Evolutionary conservation across 2,797 vertebrate species (phyloP).

Genomic region (Malurus leucopterus): DNA sequence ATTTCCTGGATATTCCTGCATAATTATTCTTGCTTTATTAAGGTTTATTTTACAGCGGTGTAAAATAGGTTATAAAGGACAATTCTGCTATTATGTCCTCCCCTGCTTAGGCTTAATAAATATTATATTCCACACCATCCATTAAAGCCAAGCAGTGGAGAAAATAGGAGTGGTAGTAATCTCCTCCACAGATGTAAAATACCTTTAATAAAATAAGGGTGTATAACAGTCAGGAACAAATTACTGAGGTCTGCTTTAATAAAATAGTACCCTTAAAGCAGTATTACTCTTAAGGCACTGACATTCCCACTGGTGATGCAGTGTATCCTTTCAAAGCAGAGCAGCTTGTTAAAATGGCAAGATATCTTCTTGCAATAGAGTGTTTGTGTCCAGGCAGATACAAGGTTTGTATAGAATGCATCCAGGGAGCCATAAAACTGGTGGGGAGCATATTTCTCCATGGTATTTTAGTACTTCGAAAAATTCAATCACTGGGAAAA

Average conservation of each 20-base stretch:
- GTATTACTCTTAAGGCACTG: conserved; percentile 54
- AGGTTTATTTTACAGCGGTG: conserved; percentile 66
- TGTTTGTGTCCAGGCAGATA: conserved; percentile 73
- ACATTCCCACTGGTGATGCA: conserved; percentile 41
- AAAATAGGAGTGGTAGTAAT: conserved; percentile 60
- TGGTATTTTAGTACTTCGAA: conserved; percentile 77
- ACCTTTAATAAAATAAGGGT: conserved; percentile 65
- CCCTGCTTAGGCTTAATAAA: conserved; percentile 62
- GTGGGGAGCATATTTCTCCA: conserved; percentile 75
- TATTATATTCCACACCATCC: conserved; percentile 54
- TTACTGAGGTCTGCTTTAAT: conserved; percentile 64
- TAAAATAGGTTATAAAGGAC: conserved; percentile 64
- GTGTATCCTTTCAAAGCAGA: conserved; percentile 47
- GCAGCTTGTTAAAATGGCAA: conserved; percentile 57
- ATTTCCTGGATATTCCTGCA: conserved; percentile 26
- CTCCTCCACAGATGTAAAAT: conserved; percentile 65
- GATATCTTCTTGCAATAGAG: conserved; percentile 64
- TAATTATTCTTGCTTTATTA: conserved; percentile 69
- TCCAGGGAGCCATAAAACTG: conserved; percentile 74
- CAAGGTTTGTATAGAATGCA: conserved; percentile 68
- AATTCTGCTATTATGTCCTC: conserved; percentile 58
- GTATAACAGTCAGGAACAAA: conserved; percentile 67
- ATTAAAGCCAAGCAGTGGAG: conserved; percentile 62
- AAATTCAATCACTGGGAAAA: conserved; percentile 75
- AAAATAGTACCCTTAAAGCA: conserved; percentile 66